Base-by-base conservation (phyloP, 2,888 invertebrate species). In the Drosophila flavopinicola region DNA sequence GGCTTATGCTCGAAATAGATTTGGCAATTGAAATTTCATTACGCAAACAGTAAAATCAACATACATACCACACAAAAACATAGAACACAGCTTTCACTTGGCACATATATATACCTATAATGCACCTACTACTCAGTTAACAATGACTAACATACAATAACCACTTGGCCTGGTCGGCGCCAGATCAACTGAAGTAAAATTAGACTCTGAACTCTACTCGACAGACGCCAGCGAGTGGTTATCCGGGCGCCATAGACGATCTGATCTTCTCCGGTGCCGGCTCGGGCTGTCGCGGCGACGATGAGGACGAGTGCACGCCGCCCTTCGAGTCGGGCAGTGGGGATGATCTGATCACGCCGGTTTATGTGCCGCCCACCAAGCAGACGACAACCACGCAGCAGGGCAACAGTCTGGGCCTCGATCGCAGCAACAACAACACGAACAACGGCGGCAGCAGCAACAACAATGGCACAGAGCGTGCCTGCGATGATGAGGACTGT, bases 301-400 rank as follows among this genome's bases (percentile, higher is more conserved):
- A 97, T 87, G 98, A 98, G 90, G 98, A 97, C 85, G 97, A 97
- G 75, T 98, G 98, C 89, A 94, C 94, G 1, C 96, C 97, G 9
- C 92, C 96, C 27, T 95, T 95, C 29, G 96, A 96, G 78, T 94
- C 95, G 1, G 96, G 95, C 7, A 95, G 96, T 35, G 96, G 96
- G 69, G 98, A 98, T 89, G 98, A 98, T 89, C 93, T 98, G 54
- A 97, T 98, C 75, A 98, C 97, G 0, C 97, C 98, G 0, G 97
- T 98, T 1, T 97, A 97, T 90, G 95, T 97, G 10, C 96, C 96
- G 1, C 95, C 96, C 1, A 94, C 95, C 27, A 93, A 93, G 78
- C 95, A 95, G 10, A 94, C 95, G 7, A 94, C 94, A 1, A 93
- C 92, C 29, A 84, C 90, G 44, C 85, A 84, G 51, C 87, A 82